phyloP scores from a whole-genome alignment of 2,113 vertebrate genomes.

The Xenopus borealis region DNA sequence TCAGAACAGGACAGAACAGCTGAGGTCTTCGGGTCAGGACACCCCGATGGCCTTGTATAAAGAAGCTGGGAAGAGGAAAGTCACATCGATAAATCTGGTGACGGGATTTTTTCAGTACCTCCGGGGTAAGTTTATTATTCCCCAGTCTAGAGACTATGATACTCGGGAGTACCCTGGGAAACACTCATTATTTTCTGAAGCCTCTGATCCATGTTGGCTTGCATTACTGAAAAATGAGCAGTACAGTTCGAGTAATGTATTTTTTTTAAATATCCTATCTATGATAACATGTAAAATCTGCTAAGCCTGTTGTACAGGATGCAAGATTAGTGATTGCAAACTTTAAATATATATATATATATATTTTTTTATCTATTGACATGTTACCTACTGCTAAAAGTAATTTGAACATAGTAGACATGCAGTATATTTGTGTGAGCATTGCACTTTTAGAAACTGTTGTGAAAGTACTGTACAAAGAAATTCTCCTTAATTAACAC shows the following conservation, averaged over 20 bases:
- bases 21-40: not conserved
- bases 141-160: not conserved
- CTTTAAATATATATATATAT: no score
- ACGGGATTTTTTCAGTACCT: slow-evolving; percentile 67
- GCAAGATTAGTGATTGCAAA: no score
- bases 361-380: no score
- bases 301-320: no score
- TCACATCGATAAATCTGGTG: slow-evolving; percentile 66
- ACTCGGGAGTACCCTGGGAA: not conserved
- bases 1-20: not conserved
- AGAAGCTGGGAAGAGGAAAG: slow-evolving; percentile 63
- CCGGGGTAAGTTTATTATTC: slow-evolving; percentile 70
- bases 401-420: no score
- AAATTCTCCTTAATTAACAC: no score
- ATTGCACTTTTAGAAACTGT: no score
- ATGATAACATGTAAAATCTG: not conserved
- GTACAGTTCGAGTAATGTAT: not conserved
- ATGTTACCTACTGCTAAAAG: no score
- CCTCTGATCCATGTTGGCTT: not conserved
- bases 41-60: slow-evolving; percentile 62
- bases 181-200: not conserved
- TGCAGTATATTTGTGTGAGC: no score
- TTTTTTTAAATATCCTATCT: not conserved
- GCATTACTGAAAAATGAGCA: not conserved
- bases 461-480: no score